Conservation (phyloP, 23 tunicate species). For the Ascidia mentula region DNA sequence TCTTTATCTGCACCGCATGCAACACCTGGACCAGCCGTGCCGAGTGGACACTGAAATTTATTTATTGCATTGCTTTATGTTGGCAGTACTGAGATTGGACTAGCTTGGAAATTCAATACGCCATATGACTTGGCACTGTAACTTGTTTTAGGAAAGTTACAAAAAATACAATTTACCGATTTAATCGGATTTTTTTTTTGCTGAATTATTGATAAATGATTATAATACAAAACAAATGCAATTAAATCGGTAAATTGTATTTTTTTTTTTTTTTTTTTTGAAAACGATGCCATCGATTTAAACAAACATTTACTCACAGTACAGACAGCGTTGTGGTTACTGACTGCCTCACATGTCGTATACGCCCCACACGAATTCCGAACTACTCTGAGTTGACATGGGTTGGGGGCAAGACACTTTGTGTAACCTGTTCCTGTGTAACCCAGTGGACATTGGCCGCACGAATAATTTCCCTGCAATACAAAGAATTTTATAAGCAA, state of each 20-base stretch:
- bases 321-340: conserved; percentile 28
- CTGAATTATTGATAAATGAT: no score
- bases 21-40: conserved; percentile 20
- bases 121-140: no score
- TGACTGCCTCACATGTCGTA: conserved; percentile 16
- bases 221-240: no score
- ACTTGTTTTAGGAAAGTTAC: no score
- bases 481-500: background rate
- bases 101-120: no score
- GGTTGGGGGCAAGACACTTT: conserved; percentile 12
- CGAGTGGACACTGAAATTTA: conserved; percentile 21
- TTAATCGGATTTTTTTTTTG: no score
- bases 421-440: conserved; percentile 42
- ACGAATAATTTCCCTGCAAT: conserved; percentile 28
- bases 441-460: conserved; percentile 39
- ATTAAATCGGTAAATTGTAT: no score
- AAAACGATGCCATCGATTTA: no score
- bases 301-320: background rate
- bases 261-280: no score
- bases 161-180: no score
- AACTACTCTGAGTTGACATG: background rate
- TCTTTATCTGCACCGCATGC: conserved; percentile 27
- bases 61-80: no score
- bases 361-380: conserved; percentile 15
- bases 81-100: no score